These are phyloP conservation scores for Cephalopholis sonnerati DNA, from an alignment of 2,113 vertebrate genomes.

Conservation along the genomic window DNA sequence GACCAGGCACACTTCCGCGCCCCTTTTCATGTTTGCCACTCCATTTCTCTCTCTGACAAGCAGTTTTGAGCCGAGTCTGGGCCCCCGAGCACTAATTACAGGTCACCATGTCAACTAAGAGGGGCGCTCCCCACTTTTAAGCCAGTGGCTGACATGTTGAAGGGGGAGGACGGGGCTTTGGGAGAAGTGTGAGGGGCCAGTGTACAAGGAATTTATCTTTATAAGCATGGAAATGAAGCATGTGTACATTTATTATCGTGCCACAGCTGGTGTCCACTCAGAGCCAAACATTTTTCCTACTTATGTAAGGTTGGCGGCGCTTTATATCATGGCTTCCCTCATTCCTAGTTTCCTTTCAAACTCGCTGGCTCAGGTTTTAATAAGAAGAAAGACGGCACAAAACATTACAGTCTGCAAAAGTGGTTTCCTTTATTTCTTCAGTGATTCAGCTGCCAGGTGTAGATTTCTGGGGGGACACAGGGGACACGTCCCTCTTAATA, in stretches of 20 bases:
- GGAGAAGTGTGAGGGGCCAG: neutral
- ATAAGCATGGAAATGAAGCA: constrained; percentile 44
- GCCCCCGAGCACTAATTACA: constrained; percentile 73
- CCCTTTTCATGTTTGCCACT: constrained; percentile 76
- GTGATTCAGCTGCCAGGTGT: neutral
- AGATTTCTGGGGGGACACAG: too few relatives aligned
- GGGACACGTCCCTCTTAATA: too few relatives aligned
- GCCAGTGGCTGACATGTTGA: constrained; percentile 52
- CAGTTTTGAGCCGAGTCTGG: constrained; percentile 36
- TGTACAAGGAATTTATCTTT: constrained; percentile 17
- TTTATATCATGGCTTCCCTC: neutral
- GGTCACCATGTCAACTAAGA: constrained; percentile 70
- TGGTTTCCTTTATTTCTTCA: neutral
- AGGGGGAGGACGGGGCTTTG: constrained; percentile 12
- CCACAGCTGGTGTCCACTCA: constrained; percentile 26
- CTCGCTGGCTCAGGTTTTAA: neutral
- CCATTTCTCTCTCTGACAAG: constrained; percentile 66
- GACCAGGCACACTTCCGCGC: constrained; percentile 64
- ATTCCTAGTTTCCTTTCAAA: neutral
- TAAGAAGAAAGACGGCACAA: neutral
- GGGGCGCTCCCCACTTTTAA: constrained; percentile 39
- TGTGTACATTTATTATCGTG: constrained; percentile 16
- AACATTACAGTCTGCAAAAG: neutral
- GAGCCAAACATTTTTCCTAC: neutral
- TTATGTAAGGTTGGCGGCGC: neutral